Percentiles rank a stretch among this genome's conserved stretches.
Evolutionary conservation across 2,113 vertebrate species (phyloP).

Genomic region (Trichechus manatus): DNA sequence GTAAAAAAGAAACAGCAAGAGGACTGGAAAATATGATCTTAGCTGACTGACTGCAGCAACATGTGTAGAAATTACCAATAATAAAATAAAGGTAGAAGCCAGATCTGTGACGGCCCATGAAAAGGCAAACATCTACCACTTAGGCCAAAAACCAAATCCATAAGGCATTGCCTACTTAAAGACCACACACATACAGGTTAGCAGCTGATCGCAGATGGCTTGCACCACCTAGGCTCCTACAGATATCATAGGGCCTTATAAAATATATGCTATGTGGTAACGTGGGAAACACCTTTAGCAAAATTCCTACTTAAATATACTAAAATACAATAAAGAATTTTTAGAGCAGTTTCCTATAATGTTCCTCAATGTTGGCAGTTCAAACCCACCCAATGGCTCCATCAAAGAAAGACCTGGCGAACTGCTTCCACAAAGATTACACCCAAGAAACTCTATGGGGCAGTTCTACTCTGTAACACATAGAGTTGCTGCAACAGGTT

Average conservation of each 20-base stretch:
- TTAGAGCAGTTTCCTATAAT: too few relatives aligned
- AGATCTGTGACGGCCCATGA: background rate
- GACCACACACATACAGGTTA: background rate
- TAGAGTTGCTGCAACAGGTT: background rate
- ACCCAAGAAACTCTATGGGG: background rate
- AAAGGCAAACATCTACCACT: background rate
- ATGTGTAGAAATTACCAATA: background rate
- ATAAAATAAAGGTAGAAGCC: background rate
- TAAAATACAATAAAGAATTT: too few relatives aligned
- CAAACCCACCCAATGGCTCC: background rate
- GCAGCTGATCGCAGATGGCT: too few relatives aligned
- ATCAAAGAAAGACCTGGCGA: background rate
- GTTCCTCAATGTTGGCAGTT: background rate
- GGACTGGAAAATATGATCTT: background rate
- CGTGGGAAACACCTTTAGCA: too few relatives aligned
- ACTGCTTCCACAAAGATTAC: background rate
- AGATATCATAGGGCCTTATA: too few relatives aligned
- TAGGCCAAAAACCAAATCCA: background rate
- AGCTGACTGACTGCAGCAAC: background rate
- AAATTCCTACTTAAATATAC: too few relatives aligned
- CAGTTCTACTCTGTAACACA: background rate
- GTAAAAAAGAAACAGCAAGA: constrained; percentile 13
- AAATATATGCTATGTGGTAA: too few relatives aligned
- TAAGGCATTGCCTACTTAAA: background rate
- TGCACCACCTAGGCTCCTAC: too few relatives aligned